Conservation (phyloP, 2,113 vertebrate species). For the Delphinus delphis region DNA sequence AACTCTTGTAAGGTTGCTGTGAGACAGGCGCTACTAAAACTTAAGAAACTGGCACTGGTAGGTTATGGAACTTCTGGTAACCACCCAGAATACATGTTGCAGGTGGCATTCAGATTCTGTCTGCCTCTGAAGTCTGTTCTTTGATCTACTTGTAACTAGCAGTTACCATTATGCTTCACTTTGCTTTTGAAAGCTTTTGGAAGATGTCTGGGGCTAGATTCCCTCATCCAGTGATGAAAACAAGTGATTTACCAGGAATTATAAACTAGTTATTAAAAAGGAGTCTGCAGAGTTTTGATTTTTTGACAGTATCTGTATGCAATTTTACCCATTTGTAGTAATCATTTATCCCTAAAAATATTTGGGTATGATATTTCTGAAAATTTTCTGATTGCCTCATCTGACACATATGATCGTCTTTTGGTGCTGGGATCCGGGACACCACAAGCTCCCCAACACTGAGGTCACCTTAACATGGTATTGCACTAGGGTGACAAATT, state of each 20-base stretch:
- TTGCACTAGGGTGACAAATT: neutral
- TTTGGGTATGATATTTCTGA: neutral
- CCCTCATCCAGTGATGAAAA: neutral
- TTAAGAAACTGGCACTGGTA: neutral
- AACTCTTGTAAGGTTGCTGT: neutral
- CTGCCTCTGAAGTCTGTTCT: neutral
- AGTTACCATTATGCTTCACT: neutral
- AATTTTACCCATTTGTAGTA: neutral
- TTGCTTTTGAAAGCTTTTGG: neutral
- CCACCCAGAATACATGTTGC: neutral
- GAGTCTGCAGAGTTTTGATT: neutral
- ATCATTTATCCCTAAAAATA: neutral
- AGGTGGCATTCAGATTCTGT: neutral
- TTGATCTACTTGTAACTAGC: neutral
- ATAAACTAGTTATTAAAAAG: neutral
- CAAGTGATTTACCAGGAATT: neutral
- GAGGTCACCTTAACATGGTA: neutral
- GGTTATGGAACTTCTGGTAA: neutral
- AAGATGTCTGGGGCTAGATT: neutral
- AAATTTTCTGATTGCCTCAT: neutral
- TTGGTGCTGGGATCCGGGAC: neutral
- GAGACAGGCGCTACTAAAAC: neutral
- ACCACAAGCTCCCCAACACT: rapidly evolving
- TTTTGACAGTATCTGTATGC: neutral
- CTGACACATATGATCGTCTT: neutral